Evolutionary conservation across 1,140 invertebrate species (phyloP), one percentile per base, ranked within the genome.

Genomic region (Druon quercuslanigerum): DNA sequence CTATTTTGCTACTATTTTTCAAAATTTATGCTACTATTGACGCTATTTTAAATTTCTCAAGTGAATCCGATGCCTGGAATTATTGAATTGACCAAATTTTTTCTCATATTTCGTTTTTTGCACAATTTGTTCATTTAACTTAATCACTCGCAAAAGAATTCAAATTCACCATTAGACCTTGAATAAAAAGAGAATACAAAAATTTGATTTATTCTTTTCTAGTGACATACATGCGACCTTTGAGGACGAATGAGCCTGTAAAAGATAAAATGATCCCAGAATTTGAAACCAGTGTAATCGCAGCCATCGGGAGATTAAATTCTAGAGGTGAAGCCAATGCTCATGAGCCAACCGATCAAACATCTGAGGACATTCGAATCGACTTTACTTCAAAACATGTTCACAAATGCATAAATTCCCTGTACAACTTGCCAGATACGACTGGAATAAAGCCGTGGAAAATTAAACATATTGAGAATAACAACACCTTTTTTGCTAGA

Each of bases 221-320:
- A 90, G 94, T 98, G 6, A 94, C 94, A 3, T 98, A 96, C 86
- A 93, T 93, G 50, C 93, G 96, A 7, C 94, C 96, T 0, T 90
- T 97, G 56, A 93, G 94, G 73, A 96, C 96, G 0, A 95, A 94
- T 79, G 96, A 97, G 80, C 92, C 94, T 0, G 90, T 93, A 16
- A 94, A 94, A 77, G 95, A 96, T 85, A 92, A 93, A 78, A 92
- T 95, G 50, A 94, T 96, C 72, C 93, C 95, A 1, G 91, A 94
- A 50, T 92, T 93, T 0, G 93, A 95, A 20, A 94, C 95, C 12
- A 95, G 94, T 17, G 94, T 98, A 2, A 96, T 98, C n/a, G 97
- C 96, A 0, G 97, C 97, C 14, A 96, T 98, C 80, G 97, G 97
- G 7, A 94, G 94, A 0, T 91, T 98, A 3, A 97, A 97, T 90